phyloP scores from a whole-genome alignment of 1,140 invertebrate genomes.

The Drosophila pallidifrons region DNA sequence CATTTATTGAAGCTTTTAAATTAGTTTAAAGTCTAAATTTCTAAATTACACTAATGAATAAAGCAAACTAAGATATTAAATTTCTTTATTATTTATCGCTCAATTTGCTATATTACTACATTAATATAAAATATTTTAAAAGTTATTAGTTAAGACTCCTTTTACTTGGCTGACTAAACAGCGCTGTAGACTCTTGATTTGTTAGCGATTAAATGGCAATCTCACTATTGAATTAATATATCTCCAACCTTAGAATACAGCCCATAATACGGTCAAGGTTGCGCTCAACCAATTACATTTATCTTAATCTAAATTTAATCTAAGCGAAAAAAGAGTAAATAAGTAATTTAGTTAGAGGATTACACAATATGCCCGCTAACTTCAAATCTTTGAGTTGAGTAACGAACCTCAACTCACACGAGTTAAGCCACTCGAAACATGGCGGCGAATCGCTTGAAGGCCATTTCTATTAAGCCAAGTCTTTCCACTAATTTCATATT shows the following conservation, averaged over 20 bases:
- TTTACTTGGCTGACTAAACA: neutral
- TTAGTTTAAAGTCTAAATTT: too few relatives aligned
- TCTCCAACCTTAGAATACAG: neutral
- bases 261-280: constrained; percentile 16
- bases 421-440: constrained; percentile 10
- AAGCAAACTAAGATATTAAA: too few relatives aligned
- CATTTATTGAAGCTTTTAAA: neutral
- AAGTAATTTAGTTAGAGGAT: constrained; percentile 19
- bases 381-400: constrained; percentile 42
- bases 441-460: constrained; percentile 56
- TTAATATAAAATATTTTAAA: neutral
- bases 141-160: neutral
- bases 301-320: constrained; percentile 40
- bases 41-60: too few relatives aligned
- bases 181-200: neutral
- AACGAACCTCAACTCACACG: constrained; percentile 38
- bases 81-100: too few relatives aligned
- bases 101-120: too few relatives aligned
- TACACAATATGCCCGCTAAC: constrained; percentile 23
- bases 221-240: neutral
- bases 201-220: neutral
- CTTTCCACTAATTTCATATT: constrained; percentile 55
- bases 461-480: constrained; percentile 61
- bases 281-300: constrained; percentile 9
- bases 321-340: constrained; percentile 7